A percentile compares a stretch with the other conserved stretches of the same genome.
phyloP scores from a whole-genome alignment of 2,113 vertebrate species.

The Mixornis gularis region DNA sequence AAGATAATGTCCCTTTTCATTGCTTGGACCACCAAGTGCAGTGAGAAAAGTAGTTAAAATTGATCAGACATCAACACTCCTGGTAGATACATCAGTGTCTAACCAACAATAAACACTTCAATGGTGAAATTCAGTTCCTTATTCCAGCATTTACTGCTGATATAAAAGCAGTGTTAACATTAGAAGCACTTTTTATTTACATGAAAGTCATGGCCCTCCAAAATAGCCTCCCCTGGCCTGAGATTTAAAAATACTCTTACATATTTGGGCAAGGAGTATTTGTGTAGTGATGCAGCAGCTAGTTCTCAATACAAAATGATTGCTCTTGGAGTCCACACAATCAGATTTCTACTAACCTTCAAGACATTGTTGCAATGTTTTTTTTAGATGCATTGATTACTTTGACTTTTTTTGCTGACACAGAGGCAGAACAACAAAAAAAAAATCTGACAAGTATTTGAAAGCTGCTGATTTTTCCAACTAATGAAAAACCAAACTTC shows the following conservation, averaged over 20 bases:
- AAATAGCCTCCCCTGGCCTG: background rate
- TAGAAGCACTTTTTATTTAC: background rate
- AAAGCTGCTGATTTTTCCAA: background rate
- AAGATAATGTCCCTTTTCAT: background rate
- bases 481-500: background rate
- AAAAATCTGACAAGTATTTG: background rate
- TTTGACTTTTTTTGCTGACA: background rate
- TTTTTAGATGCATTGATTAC: background rate
- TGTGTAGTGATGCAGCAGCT: background rate
- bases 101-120: background rate
- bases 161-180: background rate
- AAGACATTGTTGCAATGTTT: background rate
- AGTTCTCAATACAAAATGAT: background rate
- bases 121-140: background rate
- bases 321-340: background rate
- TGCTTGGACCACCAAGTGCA: background rate
- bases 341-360: background rate
- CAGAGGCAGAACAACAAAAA: background rate
- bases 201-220: background rate
- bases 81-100: background rate
- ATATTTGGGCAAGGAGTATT: background rate
- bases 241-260: background rate
- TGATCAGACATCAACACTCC: background rate
- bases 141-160: background rate
- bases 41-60: background rate